Evolutionary conservation across 2,113 vertebrate genomes (phyloP), one percentile per base, ranked within the genome.

Genomic region (Sinocyclocheilus anophthalmus): DNA sequence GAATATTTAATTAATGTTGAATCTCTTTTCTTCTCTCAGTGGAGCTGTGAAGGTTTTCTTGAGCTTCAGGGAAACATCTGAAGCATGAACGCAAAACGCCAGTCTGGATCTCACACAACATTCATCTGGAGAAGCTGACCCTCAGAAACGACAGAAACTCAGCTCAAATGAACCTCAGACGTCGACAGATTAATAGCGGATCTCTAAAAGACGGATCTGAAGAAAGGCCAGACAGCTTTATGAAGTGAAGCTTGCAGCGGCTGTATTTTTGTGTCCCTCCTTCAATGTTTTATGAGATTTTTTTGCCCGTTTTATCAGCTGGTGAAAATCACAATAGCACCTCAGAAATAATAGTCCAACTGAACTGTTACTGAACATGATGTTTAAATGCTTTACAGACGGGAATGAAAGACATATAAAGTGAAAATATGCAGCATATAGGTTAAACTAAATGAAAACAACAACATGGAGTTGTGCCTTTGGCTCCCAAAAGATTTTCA

Each of bases 91-190:
- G 4, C n/a, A 13, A 5, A 65, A 65, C 1, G 61, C 9, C 11
- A 2, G 63, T 65, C 63, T 26, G 26, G 24, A 24, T 48, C 42
- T 75, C 42, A 2, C 22, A 48, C n/a, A n/a, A 24, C 72, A 10
- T 61, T 61, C 22, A n/a, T n/a, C 57, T 61, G 57, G 20, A 45
- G 22, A 75, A 75, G 70, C 37, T 72, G 69, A 39, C 69, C 69
- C 33, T 72, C 69, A 37, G 67, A 67, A 65, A 65, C 24, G n/a
- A 1, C 22, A 59, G 39, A 42, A 42, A 42, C 42, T 42, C 42
- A 42, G 42, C 42, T 42, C 42, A 42, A 8, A 42, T 70, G 33
- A 39, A 33, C 69, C 33, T 72, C 69, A 11, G 22, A 26, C 9
- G 10, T 9, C 61, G 24, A 22, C n/a, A 22, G 2, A 65, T 26